A percentile compares a stretch with the other conserved stretches of the same genome.
Evolutionary conservation across 2,113 vertebrate species (phyloP).

Genomic region (Atractosteus spatula): DNA sequence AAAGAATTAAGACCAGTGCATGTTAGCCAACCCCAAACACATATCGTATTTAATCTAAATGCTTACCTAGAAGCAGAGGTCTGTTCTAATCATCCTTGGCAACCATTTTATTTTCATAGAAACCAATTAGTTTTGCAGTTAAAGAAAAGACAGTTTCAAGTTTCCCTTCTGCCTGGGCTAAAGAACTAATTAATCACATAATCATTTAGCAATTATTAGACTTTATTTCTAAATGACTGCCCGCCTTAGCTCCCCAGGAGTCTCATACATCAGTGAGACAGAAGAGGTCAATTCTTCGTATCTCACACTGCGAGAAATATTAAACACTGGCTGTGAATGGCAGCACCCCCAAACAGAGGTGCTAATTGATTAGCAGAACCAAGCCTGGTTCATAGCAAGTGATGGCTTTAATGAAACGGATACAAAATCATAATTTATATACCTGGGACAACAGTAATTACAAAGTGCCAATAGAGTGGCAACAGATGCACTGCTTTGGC

Average conservation of each 20-base stretch:
- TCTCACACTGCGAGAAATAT: conserved; percentile 43
- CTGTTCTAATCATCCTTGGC: conserved; percentile 6
- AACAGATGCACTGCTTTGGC: conserved; percentile 26
- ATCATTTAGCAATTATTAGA: conserved; percentile 64
- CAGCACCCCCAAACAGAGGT: conserved; percentile 55
- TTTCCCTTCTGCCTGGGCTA: conserved; percentile 22
- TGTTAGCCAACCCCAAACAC: neutral
- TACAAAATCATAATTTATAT: conserved; percentile 60
- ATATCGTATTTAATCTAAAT: conserved; percentile 7
- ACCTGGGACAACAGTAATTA: conserved; percentile 59
- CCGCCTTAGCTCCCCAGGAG: conserved; percentile 46
- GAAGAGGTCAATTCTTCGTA: conserved; percentile 34
- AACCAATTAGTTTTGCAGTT: conserved; percentile 22
- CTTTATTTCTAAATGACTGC: conserved; percentile 42
- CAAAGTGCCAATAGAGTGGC: conserved; percentile 50
- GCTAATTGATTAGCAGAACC: conserved; percentile 66
- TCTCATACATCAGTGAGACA: conserved; percentile 52
- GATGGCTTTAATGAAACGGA: conserved; percentile 56
- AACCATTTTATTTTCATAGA: conserved; percentile 28
- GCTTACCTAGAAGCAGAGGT: neutral
- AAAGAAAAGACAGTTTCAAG: conserved; percentile 6
- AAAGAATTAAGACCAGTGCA: neutral
- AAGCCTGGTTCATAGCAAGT: conserved; percentile 50
- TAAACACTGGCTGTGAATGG: conserved; percentile 45
- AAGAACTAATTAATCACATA: conserved; percentile 63